phyloP scores from a whole-genome alignment of 2,113 vertebrate species.

The Onychostruthus taczanowskii region DNA sequence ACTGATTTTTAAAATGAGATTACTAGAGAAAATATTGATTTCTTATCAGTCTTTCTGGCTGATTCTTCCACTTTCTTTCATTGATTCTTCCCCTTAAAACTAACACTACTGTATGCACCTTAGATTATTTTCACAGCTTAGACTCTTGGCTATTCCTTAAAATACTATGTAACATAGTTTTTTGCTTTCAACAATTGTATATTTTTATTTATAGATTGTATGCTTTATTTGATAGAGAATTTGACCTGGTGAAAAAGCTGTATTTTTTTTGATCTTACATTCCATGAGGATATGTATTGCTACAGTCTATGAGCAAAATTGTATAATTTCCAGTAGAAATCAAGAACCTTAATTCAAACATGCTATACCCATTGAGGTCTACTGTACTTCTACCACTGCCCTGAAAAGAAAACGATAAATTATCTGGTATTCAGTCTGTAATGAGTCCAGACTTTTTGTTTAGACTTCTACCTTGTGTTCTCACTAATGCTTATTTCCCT shows the following conservation, averaged over 20 bases:
- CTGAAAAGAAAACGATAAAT: not conserved
- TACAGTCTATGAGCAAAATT: not conserved
- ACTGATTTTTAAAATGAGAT: conserved; percentile 47
- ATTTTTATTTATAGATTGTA: not conserved
- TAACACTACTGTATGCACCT: not conserved
- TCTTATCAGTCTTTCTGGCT: conserved; percentile 2
- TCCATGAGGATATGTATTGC: not conserved
- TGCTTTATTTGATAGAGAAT: not conserved
- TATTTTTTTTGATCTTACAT: not conserved
- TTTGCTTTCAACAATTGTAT: not conserved
- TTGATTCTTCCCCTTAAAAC: not conserved
- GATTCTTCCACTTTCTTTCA: too few species aligned
- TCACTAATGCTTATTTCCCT: not conserved
- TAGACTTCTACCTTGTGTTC: not conserved
- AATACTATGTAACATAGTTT: not conserved
- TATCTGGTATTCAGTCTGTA: not conserved
- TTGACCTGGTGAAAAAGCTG: accelerated
- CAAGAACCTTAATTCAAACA: not conserved
- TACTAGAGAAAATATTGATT: conserved; percentile 31
- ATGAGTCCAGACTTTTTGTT: not conserved
- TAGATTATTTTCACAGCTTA: not conserved
- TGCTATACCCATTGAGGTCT: not conserved
- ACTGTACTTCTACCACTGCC: not conserved
- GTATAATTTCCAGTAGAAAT: not conserved
- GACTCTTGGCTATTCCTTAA: not conserved